Evolutionary conservation across 2,113 vertebrate species (phyloP).

Genomic region (Ammospiza nelsoni): DNA sequence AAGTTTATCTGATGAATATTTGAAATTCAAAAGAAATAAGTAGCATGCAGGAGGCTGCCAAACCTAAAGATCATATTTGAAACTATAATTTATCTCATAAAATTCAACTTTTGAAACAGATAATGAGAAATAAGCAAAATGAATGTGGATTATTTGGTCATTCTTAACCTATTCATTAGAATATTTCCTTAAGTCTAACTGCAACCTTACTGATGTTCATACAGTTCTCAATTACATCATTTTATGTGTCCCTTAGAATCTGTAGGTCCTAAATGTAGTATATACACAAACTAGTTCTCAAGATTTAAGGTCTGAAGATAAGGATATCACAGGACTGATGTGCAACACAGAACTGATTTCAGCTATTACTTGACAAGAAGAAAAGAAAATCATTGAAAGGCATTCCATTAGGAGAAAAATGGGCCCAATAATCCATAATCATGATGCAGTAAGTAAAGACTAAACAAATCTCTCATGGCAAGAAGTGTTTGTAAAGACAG

Average conservation of each 20-base stretch:
- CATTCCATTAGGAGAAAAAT: conserved; percentile 24
- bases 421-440: conserved; percentile 4
- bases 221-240: background rate
- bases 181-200: background rate
- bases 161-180: background rate
- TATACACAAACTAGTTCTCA: background rate
- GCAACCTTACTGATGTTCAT: background rate
- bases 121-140: conserved; percentile 10
- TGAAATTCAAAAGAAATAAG: conserved; percentile 21
- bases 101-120: no score
- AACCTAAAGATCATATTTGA: background rate
- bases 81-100: no score
- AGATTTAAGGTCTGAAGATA: background rate
- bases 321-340: background rate
- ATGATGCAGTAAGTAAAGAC: conserved; percentile 32
- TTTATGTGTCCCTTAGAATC: background rate
- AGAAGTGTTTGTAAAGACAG: background rate
- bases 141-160: background rate
- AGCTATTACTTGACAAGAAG: background rate
- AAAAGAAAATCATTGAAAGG: conserved; percentile 7
- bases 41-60: background rate
- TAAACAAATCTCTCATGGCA: background rate
- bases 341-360: background rate
- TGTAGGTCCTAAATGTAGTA: background rate
- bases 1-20: background rate